These are phyloP conservation scores for Aythya baeri DNA, from an alignment of 2,113 vertebrate genomes.

Conservation along the genomic window DNA sequence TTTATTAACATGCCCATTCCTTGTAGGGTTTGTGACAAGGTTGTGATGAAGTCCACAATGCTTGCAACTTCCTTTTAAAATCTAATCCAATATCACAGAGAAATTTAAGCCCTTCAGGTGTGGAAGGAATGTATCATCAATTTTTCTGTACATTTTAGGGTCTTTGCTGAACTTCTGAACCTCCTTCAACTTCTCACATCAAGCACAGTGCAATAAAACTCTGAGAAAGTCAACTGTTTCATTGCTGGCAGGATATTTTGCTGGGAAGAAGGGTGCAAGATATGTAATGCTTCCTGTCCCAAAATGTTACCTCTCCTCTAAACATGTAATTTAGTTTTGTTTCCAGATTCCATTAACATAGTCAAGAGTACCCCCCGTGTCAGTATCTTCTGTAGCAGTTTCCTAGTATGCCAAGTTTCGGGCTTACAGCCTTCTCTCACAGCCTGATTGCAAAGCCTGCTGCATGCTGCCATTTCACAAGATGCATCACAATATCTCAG, in stretches of 20 bases:
- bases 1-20: neutral
- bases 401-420: neutral
- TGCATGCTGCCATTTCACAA: neutral
- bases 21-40: neutral
- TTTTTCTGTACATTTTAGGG: neutral
- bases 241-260: neutral
- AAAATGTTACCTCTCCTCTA: neutral
- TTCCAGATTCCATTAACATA: neutral
- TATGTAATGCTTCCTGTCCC: neutral
- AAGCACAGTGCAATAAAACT: neutral
- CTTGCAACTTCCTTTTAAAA: neutral
- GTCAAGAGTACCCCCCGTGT: neutral
- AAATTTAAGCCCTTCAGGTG: neutral
- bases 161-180: neutral
- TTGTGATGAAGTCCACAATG: neutral
- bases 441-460: neutral
- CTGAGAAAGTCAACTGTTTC: neutral
- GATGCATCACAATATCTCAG: neutral
- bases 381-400: neutral
- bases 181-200: neutral
- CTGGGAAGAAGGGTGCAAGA: neutral
- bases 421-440: neutral
- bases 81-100: neutral
- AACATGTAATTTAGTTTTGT: neutral
- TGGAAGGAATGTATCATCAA: fast-evolving